These are phyloP conservation scores for Crocallis elinguaria DNA, from an alignment of 2,888 invertebrate genomes.

Conservation along the genomic window DNA sequence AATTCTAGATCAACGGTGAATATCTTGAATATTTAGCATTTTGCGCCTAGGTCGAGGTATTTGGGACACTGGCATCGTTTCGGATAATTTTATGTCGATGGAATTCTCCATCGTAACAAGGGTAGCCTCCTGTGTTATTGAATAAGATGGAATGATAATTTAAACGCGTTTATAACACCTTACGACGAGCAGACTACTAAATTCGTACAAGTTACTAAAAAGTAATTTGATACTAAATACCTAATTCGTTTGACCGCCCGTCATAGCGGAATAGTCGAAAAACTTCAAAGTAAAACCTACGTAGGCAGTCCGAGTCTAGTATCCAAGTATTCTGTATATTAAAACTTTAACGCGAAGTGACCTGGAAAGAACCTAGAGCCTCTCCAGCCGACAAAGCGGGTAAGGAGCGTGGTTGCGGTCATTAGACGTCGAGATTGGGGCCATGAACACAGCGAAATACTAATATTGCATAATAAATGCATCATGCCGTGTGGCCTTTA, in stretches of 20 bases:
- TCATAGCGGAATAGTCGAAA: not conserved
- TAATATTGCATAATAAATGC: too few species aligned
- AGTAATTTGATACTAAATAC: too few species aligned
- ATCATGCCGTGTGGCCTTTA: too few species aligned
- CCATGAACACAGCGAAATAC: not conserved
- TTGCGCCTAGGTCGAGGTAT: slow-evolving; percentile 9
- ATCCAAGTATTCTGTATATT: not conserved
- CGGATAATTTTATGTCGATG: slow-evolving; percentile 1
- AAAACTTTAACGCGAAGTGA: not conserved
- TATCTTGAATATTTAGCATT: slow-evolving; percentile 26
- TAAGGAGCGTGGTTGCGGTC: slow-evolving; percentile 4
- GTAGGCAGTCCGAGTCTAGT: too few species aligned
- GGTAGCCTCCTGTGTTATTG: not conserved
- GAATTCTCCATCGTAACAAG: not conserved
- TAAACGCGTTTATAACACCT: not conserved
- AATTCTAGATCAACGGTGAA: slow-evolving; percentile 25
- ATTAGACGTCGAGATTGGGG: not conserved
- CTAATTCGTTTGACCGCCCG: too few species aligned
- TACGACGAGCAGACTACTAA: too few species aligned
- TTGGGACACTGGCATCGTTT: not conserved
- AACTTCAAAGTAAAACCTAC: not conserved
- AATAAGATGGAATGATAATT: not conserved
- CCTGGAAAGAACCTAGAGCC: not conserved
- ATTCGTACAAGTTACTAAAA: too few species aligned
- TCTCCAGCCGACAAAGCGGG: slow-evolving; percentile 18